Base-by-base conservation (phyloP, 2,113 vertebrate genomes). In the Thinocorus orbignyianus region DNA sequence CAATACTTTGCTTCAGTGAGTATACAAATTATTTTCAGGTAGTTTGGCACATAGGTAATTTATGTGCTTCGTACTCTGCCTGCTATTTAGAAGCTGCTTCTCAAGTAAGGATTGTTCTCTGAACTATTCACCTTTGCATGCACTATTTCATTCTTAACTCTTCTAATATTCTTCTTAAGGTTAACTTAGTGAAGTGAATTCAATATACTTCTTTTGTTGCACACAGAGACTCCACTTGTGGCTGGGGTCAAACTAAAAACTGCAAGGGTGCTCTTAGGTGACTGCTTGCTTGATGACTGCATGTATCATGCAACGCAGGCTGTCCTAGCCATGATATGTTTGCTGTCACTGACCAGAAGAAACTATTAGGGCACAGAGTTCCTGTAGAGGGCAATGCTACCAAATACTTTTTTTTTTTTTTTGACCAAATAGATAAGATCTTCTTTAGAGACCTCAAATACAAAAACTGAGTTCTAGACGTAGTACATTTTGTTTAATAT, bases 11-110 rank as follows among this genome's bases (percentile, higher is more conserved):
- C 93, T 95, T 97, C 95, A 93, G 31, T 90, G 78, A 86, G 37
- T 96, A 93, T 91, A 90, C 86, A 96, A 88, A 97, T 97, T 86
- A 94, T 88, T 97, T 97, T 95, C 83, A 93, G 92, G 88, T 95
- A 89, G 90, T 95, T 97, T 97, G 93, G 70, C 30, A 82, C 88
- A 76, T 42, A 89, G 83, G 90, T 96, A 96, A 97, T 97, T 97
- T 96, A 97, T 88, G 70, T 92, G 79, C 76, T 96, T 87, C 41
- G 1, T 92, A 97, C 89, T 94, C 93, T 96, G 54, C 66, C 72
- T 86, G 55, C 37, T 88, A 77, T 77, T 70, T 91, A 93, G 82
- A 96, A 97, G 55, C 91, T 93, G 30, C 95, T 97, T 97, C 72
- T 85, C 69, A 93, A 96, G 88, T 49, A 93, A 54, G 35, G 28